Percentiles rank a stretch among this genome's conserved stretches.
Conservation (phyloP, 2,797 vertebrate species). For the Selene dorsalis region DNA sequence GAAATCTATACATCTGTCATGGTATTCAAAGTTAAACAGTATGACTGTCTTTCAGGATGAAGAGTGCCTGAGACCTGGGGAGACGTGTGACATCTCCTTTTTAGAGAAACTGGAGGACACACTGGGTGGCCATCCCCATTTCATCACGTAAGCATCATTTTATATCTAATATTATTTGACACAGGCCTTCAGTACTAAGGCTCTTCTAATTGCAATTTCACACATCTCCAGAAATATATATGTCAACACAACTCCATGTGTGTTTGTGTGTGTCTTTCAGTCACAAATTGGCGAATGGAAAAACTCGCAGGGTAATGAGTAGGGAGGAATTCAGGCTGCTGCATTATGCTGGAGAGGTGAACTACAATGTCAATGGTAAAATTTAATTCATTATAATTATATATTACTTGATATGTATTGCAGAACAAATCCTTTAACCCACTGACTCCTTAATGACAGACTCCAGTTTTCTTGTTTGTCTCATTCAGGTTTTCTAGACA, state of each 20-base stretch:
- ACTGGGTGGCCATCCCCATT: constrained; percentile 92
- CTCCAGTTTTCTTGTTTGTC: constrained; percentile 2
- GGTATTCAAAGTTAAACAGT: constrained; percentile 5
- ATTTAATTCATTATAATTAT: constrained; percentile 2
- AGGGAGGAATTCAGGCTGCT: constrained; percentile 94
- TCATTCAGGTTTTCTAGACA: constrained; percentile 92
- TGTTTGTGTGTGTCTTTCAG: constrained; percentile 75
- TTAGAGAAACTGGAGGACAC: constrained; percentile 95
- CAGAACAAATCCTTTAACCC: neutral
- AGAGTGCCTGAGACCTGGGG: constrained; percentile 95
- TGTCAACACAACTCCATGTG: neutral
- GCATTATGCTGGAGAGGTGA: constrained; percentile 98
- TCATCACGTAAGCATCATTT: constrained; percentile 90
- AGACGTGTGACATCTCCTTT: constrained; percentile 93
- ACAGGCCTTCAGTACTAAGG: neutral
- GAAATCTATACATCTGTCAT: neutral
- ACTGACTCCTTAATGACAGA: constrained; percentile 24
- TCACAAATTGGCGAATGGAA: constrained; percentile 96
- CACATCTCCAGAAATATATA: neutral
- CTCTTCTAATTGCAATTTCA: neutral
- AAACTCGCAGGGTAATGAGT: constrained; percentile 91
- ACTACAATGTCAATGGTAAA: constrained; percentile 93
- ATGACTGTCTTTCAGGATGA: constrained; percentile 87
- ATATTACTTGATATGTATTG: neutral
- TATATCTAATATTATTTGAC: neutral